These are phyloP conservation scores for Timema cristinae DNA, from an alignment of 2,888 invertebrate genomes.

Conservation along the genomic window DNA sequence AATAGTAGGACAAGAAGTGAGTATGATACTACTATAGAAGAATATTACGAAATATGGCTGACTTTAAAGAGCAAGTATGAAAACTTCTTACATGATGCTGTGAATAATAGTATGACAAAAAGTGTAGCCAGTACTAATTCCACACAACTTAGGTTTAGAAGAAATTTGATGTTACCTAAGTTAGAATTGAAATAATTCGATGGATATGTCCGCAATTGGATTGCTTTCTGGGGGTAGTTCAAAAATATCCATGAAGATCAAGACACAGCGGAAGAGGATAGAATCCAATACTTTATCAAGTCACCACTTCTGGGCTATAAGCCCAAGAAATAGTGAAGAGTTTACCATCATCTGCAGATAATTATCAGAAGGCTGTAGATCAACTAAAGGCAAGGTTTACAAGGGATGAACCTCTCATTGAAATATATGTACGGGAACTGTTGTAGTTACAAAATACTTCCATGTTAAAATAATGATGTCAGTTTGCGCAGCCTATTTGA, in stretches of 20 bases:
- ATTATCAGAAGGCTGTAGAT: neutral
- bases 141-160: neutral
- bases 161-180: neutral
- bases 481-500: neutral
- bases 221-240: neutral
- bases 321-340: neutral
- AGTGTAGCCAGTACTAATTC: neutral
- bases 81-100: neutral
- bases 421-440: slow-evolving; percentile 7
- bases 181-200: slow-evolving; percentile 4
- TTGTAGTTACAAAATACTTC: neutral
- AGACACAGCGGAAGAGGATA: neutral
- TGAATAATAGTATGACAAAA: neutral
- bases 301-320: no score
- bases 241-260: neutral
- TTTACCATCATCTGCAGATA: neutral
- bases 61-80: neutral
- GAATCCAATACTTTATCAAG: slow-evolving; percentile 1
- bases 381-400: neutral
- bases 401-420: neutral
- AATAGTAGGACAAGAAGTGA: no score
- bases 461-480: neutral
- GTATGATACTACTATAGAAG: no score
- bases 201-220: neutral
- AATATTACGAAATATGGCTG: neutral